Evolutionary conservation across 1,140 invertebrate species (phyloP), one percentile per base, ranked within the genome.

Genomic region (Panagrolaimus sp.): DNA sequence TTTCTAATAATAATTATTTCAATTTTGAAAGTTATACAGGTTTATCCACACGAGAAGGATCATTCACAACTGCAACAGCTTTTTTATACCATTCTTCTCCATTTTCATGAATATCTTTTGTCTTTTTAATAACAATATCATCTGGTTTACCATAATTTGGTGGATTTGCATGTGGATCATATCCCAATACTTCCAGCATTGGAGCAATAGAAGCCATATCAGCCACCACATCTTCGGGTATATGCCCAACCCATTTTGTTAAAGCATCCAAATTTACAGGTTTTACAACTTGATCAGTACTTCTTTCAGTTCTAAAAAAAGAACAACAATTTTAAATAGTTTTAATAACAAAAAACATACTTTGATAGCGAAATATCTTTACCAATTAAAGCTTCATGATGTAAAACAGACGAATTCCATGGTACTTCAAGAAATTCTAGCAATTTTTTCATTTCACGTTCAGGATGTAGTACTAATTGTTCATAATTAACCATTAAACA

Each of bases 261-360:
- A 98, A 85, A 9, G 95, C 95, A 85, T 98, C 93, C 69, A 93
- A 85, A 86, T 98, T 98, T 13, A 98, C 90, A 7, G 96, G 93
- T 83, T 96, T 96, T 82, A 97, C 92, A 64, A 98, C 94, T 87
- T 98, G 95, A 87, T 98, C 95, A 70, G 93, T 95, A 14, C 94
- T 97, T 67, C 93, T 88, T 85, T 98, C 95, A 75, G 94, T 91
- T 85, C 93, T 96, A 86, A 61, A 86, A 86, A 77, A 69, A 78
- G 1, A 27, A 23, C 14, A 63, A 23, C 14, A 63, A 16, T 3
- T 3, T 67, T 67, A 2, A 23, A 66, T 14, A 63, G 20, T 16
- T 25, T 20, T n/a, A 57, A 25, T 31, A 43, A 14, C 8, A 16
- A 16, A n/a, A 11, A n/a, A 72, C 89, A 88, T 87, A 96, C 93